These are phyloP conservation scores for Panthera tigris DNA, from an alignment of 2,113 vertebrate genomes.

Conservation along the genomic window DNA sequence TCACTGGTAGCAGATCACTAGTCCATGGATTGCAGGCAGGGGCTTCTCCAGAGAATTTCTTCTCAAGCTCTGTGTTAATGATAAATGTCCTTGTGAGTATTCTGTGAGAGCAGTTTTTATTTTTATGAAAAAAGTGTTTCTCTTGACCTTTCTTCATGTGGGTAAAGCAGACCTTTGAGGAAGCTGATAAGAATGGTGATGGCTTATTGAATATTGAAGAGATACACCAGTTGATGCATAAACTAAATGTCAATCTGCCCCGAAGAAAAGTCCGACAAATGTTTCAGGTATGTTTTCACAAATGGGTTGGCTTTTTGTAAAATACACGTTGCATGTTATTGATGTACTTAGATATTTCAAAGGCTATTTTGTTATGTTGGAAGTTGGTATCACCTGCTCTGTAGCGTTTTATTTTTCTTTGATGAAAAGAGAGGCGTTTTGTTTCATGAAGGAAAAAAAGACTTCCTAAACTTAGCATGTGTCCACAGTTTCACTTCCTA, in stretches of 20 bases:
- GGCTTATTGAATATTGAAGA: constrained; percentile 97
- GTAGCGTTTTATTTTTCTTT: constrained; percentile 1
- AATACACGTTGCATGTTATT: neutral
- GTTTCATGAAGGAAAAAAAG: neutral
- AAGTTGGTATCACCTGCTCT: neutral
- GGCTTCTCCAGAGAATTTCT: neutral
- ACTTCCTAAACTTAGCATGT: neutral
- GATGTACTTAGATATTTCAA: neutral
- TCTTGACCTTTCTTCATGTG: constrained; percentile 90
- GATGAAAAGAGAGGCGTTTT: neutral
- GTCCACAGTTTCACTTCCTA: neutral
- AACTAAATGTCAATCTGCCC: constrained; percentile 97
- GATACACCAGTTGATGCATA: constrained; percentile 97
- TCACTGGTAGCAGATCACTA: neutral
- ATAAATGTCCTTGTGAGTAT: neutral
- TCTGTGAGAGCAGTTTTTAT: neutral
- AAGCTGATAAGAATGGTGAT: constrained; percentile 98
- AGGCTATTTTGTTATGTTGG: neutral
- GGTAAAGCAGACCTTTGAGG: constrained; percentile 98
- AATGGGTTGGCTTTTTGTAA: neutral
- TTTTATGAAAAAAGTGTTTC: constrained; percentile 66
- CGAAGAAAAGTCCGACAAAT: constrained; percentile 98
- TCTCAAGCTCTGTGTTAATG: neutral
- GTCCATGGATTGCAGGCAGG: neutral
- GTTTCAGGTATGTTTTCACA: constrained; percentile 92